These are phyloP conservation scores for Phenganax subtilis DNA, from an alignment of 92 coral and sea anemone genomes.

Conservation along the genomic window DNA sequence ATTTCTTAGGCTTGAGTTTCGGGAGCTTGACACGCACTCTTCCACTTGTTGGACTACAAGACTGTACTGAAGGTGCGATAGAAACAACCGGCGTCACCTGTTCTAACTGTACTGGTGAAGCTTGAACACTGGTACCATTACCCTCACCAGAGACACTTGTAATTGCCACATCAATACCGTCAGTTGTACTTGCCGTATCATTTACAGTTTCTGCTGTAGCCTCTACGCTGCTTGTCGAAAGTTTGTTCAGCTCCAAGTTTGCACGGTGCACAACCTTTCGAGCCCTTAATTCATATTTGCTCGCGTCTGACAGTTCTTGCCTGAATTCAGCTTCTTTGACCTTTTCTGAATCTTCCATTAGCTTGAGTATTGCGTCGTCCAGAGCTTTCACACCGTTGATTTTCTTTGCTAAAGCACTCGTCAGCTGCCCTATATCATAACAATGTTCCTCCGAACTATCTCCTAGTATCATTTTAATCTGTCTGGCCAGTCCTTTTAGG, in stretches of 20 bases:
- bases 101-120: slow-evolving; percentile 12
- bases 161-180: background rate
- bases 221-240: background rate
- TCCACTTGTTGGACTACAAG: background rate
- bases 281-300: background rate
- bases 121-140: background rate
- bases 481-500: too few species aligned
- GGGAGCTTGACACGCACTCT: slow-evolving; percentile 17
- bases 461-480: too few species aligned
- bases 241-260: slow-evolving; percentile 12
- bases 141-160: background rate
- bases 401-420: too few species aligned
- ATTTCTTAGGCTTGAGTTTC: background rate
- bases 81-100: background rate
- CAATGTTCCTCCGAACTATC: too few species aligned
- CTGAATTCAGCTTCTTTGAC: too few species aligned
- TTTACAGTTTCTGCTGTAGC: background rate
- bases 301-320: too few species aligned
- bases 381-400: too few species aligned
- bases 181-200: background rate
- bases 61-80: background rate
- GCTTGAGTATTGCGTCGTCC: too few species aligned
- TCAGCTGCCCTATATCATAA: too few species aligned
- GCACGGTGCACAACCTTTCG: background rate
- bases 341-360: too few species aligned